Conservation (phyloP, 2,797 vertebrate species). For the Coregonus ussuriensis region DNA sequence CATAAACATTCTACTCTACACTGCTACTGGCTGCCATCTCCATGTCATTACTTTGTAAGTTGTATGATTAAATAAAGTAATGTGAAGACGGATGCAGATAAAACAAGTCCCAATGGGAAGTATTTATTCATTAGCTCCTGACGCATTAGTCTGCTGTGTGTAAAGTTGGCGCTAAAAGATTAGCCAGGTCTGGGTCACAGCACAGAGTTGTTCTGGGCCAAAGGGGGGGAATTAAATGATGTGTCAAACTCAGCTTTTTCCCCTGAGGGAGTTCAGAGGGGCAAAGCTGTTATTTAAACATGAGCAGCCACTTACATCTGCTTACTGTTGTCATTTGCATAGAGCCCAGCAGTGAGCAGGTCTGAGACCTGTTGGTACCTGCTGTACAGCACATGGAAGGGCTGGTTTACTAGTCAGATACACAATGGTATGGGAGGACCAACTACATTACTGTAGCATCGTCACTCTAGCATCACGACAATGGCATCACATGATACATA, state of each 20-base stretch:
- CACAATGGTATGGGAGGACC: not conserved
- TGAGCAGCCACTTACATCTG: conserved; percentile 22
- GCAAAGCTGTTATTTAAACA: conserved; percentile 22
- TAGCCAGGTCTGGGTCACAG: not conserved
- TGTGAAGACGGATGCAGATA: not conserved
- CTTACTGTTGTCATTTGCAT: conserved; percentile 29
- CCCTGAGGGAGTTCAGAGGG: conserved; percentile 11
- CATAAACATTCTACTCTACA: not conserved
- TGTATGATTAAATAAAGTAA: conserved; percentile 1
- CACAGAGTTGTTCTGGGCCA: conserved; percentile 6
- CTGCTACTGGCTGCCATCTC: not conserved
- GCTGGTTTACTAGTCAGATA: not conserved
- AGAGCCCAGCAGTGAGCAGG: conserved; percentile 13
- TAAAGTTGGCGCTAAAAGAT: not conserved
- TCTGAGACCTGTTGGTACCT: not conserved
- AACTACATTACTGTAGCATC: not conserved
- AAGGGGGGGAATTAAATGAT: not conserved
- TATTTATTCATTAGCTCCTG: conserved; percentile 1
- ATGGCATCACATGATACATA: no score
- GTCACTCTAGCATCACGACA: no score
- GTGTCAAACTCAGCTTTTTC: not conserved
- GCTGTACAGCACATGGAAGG: not conserved
- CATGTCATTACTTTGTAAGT: not conserved
- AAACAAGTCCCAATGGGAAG: not conserved
- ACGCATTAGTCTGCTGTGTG: not conserved